phyloP scores from a whole-genome alignment of 2,113 vertebrate genomes.

The Pantherophis guttatus region DNA sequence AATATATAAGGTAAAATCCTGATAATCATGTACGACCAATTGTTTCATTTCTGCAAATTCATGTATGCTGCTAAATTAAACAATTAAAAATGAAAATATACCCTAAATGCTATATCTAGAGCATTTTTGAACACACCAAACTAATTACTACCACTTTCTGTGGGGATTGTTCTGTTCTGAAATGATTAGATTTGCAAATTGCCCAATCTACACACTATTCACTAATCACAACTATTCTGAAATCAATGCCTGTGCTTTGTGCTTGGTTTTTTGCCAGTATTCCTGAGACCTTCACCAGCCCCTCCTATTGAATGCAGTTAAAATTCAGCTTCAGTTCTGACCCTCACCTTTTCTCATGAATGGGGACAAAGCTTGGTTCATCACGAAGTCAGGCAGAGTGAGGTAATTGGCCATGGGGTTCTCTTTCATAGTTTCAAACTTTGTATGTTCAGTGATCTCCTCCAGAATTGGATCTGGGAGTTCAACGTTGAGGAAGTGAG shows the following conservation, averaged over 20 bases:
- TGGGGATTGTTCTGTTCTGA: neutral
- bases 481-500: conserved; percentile 70
- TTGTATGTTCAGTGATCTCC: conserved; percentile 69
- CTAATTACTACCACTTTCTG: neutral
- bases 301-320: neutral
- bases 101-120: neutral
- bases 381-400: conserved; percentile 56
- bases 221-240: neutral
- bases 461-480: conserved; percentile 68
- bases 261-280: neutral
- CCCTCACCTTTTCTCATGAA: conserved; percentile 36
- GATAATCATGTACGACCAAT: neutral
- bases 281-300: neutral
- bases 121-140: neutral
- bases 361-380: conserved; percentile 1
- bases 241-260: too few relatives aligned
- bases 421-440: conserved; percentile 76
- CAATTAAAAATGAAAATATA: neutral
- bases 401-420: conserved; percentile 80
- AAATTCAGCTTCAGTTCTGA: neutral
- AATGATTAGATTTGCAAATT: neutral
- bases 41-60: neutral
- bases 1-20: neutral
- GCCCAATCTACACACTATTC: neutral
- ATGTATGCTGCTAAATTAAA: neutral